These are phyloP conservation scores for Sebastiscus albofasciatus DNA, from an alignment of 2,797 vertebrate genomes.

Conservation along the genomic window DNA sequence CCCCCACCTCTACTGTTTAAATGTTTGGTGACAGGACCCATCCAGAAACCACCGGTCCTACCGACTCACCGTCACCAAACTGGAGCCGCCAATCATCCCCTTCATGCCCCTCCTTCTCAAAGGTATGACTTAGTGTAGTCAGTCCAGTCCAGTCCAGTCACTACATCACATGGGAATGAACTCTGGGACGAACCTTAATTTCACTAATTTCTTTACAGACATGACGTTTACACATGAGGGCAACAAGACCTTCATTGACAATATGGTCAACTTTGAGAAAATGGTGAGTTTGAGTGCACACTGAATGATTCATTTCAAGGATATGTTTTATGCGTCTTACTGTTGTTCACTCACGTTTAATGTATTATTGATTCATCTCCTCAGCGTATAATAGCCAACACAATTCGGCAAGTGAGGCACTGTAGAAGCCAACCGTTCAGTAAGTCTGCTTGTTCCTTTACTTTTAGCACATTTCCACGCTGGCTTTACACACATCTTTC, in stretches of 20 bases:
- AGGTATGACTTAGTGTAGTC: conserved; percentile 82
- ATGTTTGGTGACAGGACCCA: conserved; percentile 87
- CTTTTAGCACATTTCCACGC: neutral
- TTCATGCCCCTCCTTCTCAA: conserved; percentile 99
- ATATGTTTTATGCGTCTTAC: neutral
- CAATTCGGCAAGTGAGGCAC: conserved; percentile 93
- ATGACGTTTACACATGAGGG: conserved; percentile 99
- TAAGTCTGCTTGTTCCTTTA: conserved; percentile 79
- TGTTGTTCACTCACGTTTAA: neutral
- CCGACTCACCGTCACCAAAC: conserved; percentile 93
- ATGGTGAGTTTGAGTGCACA: conserved; percentile 87
- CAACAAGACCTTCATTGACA: conserved; percentile 96
- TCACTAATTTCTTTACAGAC: conserved; percentile 78
- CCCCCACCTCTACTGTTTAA: too few species aligned
- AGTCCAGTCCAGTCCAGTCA: too few species aligned
- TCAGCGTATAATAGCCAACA: conserved; percentile 96
- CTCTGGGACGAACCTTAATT: neutral
- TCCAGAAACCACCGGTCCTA: conserved; percentile 97
- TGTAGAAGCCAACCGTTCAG: conserved; percentile 96
- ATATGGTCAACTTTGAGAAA: conserved; percentile 98
- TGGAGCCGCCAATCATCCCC: conserved; percentile 97
- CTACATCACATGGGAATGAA: neutral
- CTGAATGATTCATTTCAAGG: neutral
- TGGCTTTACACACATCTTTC: neutral
- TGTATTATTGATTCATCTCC: conserved; percentile 16